Evolutionary conservation across 2,797 vertebrate species (phyloP).

Genomic region (Acipenser ruthenus): DNA sequence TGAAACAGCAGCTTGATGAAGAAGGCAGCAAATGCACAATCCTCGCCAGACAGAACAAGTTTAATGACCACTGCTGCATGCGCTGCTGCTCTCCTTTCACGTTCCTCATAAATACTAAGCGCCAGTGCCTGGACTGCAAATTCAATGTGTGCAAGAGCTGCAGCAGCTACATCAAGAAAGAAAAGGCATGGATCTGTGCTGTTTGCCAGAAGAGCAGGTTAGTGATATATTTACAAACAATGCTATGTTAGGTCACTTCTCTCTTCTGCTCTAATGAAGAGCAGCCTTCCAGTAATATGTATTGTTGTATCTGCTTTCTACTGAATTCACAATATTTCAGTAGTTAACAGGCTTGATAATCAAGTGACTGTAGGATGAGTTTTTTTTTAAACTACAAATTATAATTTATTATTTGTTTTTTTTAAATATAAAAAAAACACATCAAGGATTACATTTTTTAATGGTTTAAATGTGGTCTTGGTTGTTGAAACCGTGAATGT

Average conservation of each 20-base stretch:
- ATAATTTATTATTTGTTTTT: too few species aligned
- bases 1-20: conserved; percentile 90
- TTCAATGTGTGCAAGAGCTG: conserved; percentile 93
- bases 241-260: background rate
- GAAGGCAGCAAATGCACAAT: conserved; percentile 88
- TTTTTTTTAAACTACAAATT: too few species aligned
- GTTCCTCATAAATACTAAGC: conserved; percentile 86
- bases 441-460: too few species aligned
- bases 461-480: too few species aligned
- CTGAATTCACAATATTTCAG: too few species aligned
- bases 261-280: too few species aligned
- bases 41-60: conserved; percentile 84
- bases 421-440: too few species aligned
- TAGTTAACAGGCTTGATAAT: too few species aligned
- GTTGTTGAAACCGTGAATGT: too few species aligned
- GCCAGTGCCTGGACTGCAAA: conserved; percentile 80
- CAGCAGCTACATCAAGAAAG: conserved; percentile 76
- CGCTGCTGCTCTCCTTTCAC: conserved; percentile 91
- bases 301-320: too few species aligned
- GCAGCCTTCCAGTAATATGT: too few species aligned
- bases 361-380: too few species aligned
- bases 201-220: conserved; percentile 91
- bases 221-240: conserved; percentile 27
- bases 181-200: conserved; percentile 80
- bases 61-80: conserved; percentile 92